Conservation (phyloP, 2,888 invertebrate species). For the Pediacus dermestoides region DNA sequence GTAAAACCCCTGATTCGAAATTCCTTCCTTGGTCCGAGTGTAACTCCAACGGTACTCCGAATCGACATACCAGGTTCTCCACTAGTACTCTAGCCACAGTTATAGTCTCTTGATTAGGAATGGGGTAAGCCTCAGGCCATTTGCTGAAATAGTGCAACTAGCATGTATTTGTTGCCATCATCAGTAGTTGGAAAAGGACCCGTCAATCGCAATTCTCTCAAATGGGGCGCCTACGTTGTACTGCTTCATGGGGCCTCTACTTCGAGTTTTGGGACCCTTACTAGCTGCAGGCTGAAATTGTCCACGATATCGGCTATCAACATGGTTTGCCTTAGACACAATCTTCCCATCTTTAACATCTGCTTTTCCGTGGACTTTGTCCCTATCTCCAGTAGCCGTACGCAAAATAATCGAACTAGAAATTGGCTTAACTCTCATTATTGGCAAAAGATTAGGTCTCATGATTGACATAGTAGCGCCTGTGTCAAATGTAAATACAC, state of each 20-base stretch:
- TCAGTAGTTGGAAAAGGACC: constrained; percentile 24
- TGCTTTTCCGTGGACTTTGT: no score
- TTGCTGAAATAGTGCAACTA: constrained; percentile 27
- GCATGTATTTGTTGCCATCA: constrained; percentile 16
- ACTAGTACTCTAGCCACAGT: constrained; percentile 32
- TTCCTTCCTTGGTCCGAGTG: no score
- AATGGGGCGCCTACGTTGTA: constrained; percentile 23
- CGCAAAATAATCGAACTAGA: no score
- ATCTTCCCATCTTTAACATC: no score
- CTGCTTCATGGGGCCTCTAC: constrained; percentile 11
- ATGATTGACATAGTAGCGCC: no score
- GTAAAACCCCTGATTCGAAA: constrained; percentile 31
- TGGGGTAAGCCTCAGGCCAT: constrained; percentile 29
- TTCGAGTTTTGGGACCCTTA: constrained; percentile 8
- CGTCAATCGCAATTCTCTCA: constrained; percentile 25
- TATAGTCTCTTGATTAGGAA: constrained; percentile 32
- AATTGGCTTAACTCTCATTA: no score
- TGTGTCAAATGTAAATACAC: no score
- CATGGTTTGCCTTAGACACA: no score
- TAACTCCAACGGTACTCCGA: constrained; percentile 22
- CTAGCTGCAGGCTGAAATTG: no score
- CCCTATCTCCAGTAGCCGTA: no score
- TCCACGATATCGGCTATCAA: no score
- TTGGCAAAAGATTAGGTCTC: no score
- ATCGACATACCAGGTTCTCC: constrained; percentile 20